Conservation (phyloP, 2,113 vertebrate species). For the Echinops telfairi region DNA sequence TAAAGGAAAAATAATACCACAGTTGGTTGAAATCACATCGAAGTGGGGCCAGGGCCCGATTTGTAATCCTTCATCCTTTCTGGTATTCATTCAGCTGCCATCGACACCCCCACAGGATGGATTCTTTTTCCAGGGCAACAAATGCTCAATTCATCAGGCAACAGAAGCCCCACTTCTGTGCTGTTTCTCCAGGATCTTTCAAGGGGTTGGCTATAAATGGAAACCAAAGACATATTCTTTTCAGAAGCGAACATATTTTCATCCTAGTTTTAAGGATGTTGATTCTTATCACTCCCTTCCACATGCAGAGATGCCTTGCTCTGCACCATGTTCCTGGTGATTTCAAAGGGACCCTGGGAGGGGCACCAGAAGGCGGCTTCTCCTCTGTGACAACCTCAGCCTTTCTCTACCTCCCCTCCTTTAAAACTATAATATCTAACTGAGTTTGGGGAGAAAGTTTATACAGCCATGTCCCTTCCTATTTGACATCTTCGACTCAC, state of each 20-base stretch:
- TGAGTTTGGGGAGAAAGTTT: neutral
- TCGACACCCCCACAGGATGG: neutral
- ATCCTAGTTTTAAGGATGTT: slow-evolving; percentile 49
- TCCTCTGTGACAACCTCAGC: neutral
- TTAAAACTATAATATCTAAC: neutral
- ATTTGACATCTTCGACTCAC: neutral
- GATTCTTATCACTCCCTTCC: slow-evolving; percentile 7
- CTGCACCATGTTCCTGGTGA: neutral
- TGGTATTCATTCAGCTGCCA: slow-evolving; percentile 49
- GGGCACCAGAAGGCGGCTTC: neutral
- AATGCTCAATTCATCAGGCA: slow-evolving; percentile 45
- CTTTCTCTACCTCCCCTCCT: neutral
- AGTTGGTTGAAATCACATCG: slow-evolving; percentile 51
- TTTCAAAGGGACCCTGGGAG: neutral
- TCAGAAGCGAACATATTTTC: slow-evolving; percentile 61
- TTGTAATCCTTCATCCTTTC: slow-evolving; percentile 37
- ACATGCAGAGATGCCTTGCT: neutral
- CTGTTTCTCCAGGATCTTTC: slow-evolving; percentile 20
- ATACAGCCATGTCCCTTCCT: neutral
- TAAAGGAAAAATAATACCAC: slow-evolving; percentile 54
- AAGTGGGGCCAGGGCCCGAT: neutral
- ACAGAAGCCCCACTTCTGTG: neutral
- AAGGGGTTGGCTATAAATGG: slow-evolving; percentile 8
- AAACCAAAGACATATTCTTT: slow-evolving; percentile 60
- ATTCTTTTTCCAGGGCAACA: slow-evolving; percentile 57